These are phyloP conservation scores for Otis tarda DNA, from an alignment of 2,113 vertebrate genomes.

Conservation along the genomic window DNA sequence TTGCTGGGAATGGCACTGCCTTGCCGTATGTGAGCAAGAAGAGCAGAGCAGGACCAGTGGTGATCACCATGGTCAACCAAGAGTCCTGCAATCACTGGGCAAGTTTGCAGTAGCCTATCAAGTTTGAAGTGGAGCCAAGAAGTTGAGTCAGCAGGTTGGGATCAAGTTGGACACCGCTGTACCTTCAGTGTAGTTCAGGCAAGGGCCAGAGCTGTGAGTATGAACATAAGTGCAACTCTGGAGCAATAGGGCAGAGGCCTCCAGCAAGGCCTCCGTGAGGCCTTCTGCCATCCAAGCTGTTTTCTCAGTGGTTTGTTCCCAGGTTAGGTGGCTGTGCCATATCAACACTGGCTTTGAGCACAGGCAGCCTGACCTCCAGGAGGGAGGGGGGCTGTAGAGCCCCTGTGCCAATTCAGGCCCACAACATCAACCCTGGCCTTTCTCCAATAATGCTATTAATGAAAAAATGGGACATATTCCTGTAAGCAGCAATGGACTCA, in stretches of 20 bases:
- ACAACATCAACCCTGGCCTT: not conserved
- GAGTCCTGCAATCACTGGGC: not conserved
- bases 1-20: no score
- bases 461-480: not conserved
- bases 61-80: not conserved
- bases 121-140: not conserved
- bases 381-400: rapidly evolving
- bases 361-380: not conserved
- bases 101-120: not conserved
- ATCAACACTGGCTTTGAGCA: not conserved
- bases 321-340: not conserved
- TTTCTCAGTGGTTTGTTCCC: not conserved
- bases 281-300: not conserved
- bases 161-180: not conserved
- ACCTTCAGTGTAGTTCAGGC: not conserved
- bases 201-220: not conserved
- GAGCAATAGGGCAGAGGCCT: not conserved
- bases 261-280: not conserved
- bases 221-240: not conserved
- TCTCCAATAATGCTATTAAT: not conserved
- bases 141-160: rapidly evolving
- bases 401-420: not conserved
- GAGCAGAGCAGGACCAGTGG: not conserved
- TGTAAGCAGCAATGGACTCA: not conserved
- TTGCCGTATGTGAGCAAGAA: not conserved